Base-by-base conservation (phyloP, 2,888 invertebrate species). In the Nemapogon koenigi region DNA sequence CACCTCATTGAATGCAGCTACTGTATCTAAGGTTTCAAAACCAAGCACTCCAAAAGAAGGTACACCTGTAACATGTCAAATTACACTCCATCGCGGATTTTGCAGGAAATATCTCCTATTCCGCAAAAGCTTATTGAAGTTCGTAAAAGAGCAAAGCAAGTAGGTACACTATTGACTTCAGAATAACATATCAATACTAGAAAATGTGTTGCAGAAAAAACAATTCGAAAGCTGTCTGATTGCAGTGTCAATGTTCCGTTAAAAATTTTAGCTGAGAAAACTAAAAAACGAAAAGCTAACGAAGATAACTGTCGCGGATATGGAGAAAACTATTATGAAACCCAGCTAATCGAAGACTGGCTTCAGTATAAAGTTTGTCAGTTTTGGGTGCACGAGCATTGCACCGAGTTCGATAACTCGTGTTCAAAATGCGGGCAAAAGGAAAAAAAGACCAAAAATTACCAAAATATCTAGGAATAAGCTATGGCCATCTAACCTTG, bases 61-160 rank as follows among this genome's bases (percentile, higher is more conserved):
- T 29, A 6, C 6, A 29, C 11, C 29, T 29, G 16, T 32, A 30
- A 36, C 31, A 7, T 13, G 7, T 22, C 33, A 4, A 19, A 39
- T 26, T 36, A 22, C 16, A 35, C 41, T 27, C 44, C 41, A 37
- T 26, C 44, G 18, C 36, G 31, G 30, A 44, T 43, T 41, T 39
- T 44, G 35, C 26, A 41, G 17, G 35, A 41, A n/a, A 38, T 42
- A 32, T 42, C 40, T 25, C 40, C 38, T 14, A 38, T 43, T 38
- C 42, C 42, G 31, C 41, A 45, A 37, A 43, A 41, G 36, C 19
- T 39, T 14, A 37, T 39, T 29, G 39, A 41, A 37, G 35, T 27
- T 22, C 33, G 41, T 36, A 42, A 42, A 41, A 36, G 42, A 19
- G 32, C 37, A 17, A 44, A 44, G 32, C 42, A 44, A n/a, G 39